A percentile compares a stretch with the other conserved stretches of the same genome.
Evolutionary conservation across 2,797 vertebrate genomes (phyloP).

Genomic region (Sebastes glaucus): DNA sequence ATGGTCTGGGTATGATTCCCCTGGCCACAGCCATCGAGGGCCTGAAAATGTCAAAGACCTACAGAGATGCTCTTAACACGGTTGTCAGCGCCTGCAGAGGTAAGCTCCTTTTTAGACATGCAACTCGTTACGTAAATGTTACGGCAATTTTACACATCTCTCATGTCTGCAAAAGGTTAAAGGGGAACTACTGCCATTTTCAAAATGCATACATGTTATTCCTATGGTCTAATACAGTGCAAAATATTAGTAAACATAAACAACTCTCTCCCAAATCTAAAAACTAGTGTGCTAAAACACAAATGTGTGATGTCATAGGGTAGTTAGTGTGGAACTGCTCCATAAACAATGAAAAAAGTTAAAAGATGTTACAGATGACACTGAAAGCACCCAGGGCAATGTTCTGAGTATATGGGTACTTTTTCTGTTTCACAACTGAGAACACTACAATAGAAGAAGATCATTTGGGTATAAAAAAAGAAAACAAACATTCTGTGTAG

Average conservation of each 20-base stretch:
- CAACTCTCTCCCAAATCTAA: neutral
- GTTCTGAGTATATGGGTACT: too few species aligned
- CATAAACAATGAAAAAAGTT: too few species aligned
- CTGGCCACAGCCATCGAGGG: conserved; percentile 71
- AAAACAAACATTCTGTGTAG: too few species aligned
- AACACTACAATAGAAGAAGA: too few species aligned
- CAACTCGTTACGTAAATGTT: rapidly evolving
- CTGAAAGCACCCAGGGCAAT: too few species aligned
- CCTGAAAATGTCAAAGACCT: conserved; percentile 78
- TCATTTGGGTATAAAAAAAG: too few species aligned
- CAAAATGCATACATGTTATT: rapidly evolving
- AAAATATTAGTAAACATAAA: neutral
- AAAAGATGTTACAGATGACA: too few species aligned
- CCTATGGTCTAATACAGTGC: neutral
- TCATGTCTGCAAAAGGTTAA: neutral
- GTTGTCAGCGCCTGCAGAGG: conserved; percentile 86
- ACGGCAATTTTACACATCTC: neutral
- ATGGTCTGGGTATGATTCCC: conserved; percentile 83
- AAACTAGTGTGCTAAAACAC: too few species aligned
- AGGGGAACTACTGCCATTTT: neutral
- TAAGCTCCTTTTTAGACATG: conserved; percentile 43
- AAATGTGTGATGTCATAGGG: too few species aligned
- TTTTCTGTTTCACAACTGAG: too few species aligned
- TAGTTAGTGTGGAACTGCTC: too few species aligned
- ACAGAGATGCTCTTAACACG: conserved; percentile 76